Conservation (phyloP, 2,113 vertebrate species). For the Chlorodrepanis virens region DNA sequence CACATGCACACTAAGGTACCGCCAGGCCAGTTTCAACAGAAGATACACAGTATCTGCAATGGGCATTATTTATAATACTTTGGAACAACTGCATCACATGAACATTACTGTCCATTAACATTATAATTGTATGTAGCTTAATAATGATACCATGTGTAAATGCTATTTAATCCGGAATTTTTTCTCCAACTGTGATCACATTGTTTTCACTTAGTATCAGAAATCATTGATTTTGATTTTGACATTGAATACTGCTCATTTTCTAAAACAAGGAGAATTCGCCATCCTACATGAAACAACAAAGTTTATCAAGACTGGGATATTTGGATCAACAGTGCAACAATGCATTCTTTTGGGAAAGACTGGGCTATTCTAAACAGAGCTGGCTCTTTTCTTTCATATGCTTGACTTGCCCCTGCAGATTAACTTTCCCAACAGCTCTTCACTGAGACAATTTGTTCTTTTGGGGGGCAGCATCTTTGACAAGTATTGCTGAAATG, state of each 20-base stretch:
- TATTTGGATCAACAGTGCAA: background rate
- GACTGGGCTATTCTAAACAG: background rate
- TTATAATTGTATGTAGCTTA: background rate
- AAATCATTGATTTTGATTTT: background rate
- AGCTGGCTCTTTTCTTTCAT: background rate
- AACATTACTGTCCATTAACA: background rate
- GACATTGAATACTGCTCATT: background rate
- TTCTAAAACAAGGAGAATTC: background rate
- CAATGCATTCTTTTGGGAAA: background rate
- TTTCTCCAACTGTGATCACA: background rate
- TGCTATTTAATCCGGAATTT: background rate
- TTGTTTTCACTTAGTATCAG: background rate
- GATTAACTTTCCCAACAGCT: background rate
- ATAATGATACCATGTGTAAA: background rate
- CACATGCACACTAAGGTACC: background rate
- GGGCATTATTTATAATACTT: background rate
- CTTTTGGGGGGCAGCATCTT: background rate
- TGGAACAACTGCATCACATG: background rate
- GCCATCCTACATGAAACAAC: background rate
- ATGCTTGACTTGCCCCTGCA: background rate
- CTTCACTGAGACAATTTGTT: background rate
- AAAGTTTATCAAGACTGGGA: background rate
- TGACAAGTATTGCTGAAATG: background rate
- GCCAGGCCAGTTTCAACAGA: rapidly evolving
- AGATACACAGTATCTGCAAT: background rate